Percentiles rank a stretch among this genome's conserved stretches.
Conservation (phyloP, 2,888 invertebrate species). For the Labia minor region DNA sequence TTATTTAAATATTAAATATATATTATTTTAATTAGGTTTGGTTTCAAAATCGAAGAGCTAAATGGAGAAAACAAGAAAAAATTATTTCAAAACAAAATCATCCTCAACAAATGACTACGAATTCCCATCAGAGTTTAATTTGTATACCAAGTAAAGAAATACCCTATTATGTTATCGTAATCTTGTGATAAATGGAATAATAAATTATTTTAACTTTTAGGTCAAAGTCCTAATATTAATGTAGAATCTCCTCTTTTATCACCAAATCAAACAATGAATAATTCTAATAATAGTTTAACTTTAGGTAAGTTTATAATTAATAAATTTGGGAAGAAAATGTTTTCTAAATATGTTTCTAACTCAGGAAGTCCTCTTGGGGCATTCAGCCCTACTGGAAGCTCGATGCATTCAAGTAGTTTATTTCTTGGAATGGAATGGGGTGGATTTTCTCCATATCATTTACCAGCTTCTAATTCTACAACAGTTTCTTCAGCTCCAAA, state of each 20-base stretch:
- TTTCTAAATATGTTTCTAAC: neutral
- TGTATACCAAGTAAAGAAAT: constrained; percentile 25
- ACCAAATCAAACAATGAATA: constrained; percentile 19
- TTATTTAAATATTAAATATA: neutral
- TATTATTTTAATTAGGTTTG: constrained; percentile 33
- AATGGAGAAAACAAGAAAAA: constrained; percentile 36
- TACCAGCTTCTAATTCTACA: constrained; percentile 18
- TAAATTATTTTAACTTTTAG: neutral
- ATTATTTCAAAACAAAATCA: constrained; percentile 30
- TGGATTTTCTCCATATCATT: constrained; percentile 27
- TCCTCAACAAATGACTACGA: constrained; percentile 14
- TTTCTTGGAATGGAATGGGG: constrained; percentile 31
- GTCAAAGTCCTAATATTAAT: constrained; percentile 16
- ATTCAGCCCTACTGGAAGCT: constrained; percentile 22
- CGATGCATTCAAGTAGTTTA: constrained; percentile 26
- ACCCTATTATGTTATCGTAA: no score
- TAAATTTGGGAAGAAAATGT: neutral
- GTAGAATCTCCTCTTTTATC: constrained; percentile 22
- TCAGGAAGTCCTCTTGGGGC: constrained; percentile 23
- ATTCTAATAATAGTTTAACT: constrained; percentile 16
- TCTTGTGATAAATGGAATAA: no score
- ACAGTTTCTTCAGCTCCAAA: neutral
- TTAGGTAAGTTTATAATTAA: constrained; percentile 20
- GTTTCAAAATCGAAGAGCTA: constrained; percentile 36
- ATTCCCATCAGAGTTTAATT: constrained; percentile 23